Base-by-base conservation (phyloP, 1,140 invertebrate genomes). In the Odontomachus brunneus region DNA sequence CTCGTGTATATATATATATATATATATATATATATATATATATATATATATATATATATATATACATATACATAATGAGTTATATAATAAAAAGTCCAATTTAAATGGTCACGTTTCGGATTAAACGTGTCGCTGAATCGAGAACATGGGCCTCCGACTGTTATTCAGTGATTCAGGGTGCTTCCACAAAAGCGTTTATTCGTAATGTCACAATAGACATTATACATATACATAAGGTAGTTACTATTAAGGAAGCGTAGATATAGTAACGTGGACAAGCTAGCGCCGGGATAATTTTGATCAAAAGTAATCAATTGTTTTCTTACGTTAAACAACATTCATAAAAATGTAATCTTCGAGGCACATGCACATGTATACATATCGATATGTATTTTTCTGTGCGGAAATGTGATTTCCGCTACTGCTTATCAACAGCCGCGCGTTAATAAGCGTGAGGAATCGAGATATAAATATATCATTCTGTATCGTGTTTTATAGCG, bases 121-220 rank as follows among this genome's bases (percentile, higher is more conserved):
- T 0, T 75, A 75, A 75, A 75, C 19, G 12, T 38, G 33, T n/a
- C 2, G n/a, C 17, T 26, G 62, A 44, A 38, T 65, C 24, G 65
- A 80, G 75, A 22, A 57, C 24, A 0, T 51, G 65, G 51, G 24
- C 33, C 65, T 71, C 26, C 19, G 74, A 84, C 71, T 86, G 81
- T 87, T 73, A 87, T 66, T 84, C 89, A 92, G 88, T 91, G 85
- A 93, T 92, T 92, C 90, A 93, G 90, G 92, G 93, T 93, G 93
- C 93, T 94, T 93, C 91, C 90, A 92, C 86, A 90, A 44, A 44
- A 88, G 71, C 87, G 87, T 91, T 91, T 84, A 85, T 49, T 78
- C 48, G 82, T 86, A 86, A 59, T 82, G 49, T 82, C 65, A 72
- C 75, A 55, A 48, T 60, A 65, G 44, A 22, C 22, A 51, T 84